Percentiles rank a stretch among this genome's conserved stretches.
Evolutionary conservation across 2,113 vertebrate species (phyloP).

Genomic region (Hyla sarda): DNA sequence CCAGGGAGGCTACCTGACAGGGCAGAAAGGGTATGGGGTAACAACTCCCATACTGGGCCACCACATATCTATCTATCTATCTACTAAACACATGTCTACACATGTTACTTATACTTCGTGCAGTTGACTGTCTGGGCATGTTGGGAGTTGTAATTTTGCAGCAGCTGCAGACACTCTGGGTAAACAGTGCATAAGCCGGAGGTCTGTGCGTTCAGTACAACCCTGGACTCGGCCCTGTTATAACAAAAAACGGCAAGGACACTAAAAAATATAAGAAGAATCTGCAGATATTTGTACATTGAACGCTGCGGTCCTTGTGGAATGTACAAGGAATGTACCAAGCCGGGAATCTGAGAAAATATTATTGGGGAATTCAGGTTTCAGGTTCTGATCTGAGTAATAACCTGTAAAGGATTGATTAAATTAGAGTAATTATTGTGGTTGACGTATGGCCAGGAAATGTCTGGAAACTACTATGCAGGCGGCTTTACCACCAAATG

Average conservation of each 20-base stretch:
- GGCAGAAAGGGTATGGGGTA: no score
- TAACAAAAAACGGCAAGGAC: constrained; percentile 4
- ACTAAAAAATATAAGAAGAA: background rate
- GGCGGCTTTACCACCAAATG: background rate
- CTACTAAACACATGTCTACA: no score
- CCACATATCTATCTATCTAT: no score
- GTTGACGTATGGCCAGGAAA: background rate
- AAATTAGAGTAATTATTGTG: background rate
- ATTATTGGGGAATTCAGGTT: constrained; percentile 20
- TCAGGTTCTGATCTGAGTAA: constrained; percentile 1
- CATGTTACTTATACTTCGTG: no score
- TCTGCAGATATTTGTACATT: background rate
- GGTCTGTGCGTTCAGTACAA: background rate
- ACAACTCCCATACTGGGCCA: no score
- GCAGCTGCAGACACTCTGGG: no score
- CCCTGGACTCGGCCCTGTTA: background rate
- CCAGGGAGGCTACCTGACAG: no score
- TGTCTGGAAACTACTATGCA: background rate
- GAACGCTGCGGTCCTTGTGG: constrained; percentile 8
- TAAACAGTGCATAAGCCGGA: no score
- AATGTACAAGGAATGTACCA: constrained; percentile 6
- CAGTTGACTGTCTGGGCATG: no score
- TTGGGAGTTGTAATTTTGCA: no score
- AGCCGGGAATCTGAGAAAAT: background rate
- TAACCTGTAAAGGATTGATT: background rate